Evolutionary conservation across 1,140 invertebrate species (phyloP).

Genomic region (Trichoplusia ni): DNA sequence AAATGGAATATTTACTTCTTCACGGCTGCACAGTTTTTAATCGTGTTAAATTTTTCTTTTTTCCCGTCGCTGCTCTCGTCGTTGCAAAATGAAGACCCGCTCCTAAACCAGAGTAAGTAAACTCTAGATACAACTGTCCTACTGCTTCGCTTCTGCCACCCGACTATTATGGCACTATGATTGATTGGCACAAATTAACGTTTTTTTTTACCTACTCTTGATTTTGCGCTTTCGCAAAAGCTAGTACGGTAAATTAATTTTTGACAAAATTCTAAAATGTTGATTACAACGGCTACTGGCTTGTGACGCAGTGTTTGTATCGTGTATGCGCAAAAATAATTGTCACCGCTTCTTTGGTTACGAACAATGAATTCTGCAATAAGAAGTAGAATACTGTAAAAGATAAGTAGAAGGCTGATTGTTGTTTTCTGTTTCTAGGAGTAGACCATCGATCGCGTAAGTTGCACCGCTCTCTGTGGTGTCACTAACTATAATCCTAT

Average conservation of each 20-base stretch:
- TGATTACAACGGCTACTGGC: slow-evolving; percentile 40
- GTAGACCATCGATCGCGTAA: slow-evolving; percentile 83
- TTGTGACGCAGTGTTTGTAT: slow-evolving; percentile 59
- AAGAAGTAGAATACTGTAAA: slow-evolving; percentile 52
- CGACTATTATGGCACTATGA: slow-evolving; percentile 51
- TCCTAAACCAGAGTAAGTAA: slow-evolving; percentile 81
- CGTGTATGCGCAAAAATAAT: slow-evolving; percentile 70
- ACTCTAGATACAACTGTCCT: slow-evolving; percentile 22
- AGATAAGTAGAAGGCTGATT: slow-evolving; percentile 74
- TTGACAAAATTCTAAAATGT: slow-evolving; percentile 45
- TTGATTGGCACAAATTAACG: slow-evolving; percentile 67
- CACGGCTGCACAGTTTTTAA: slow-evolving; percentile 61
- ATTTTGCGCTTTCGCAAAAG: slow-evolving; percentile 34
- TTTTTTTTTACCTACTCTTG: slow-evolving; percentile 35
- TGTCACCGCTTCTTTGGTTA: slow-evolving; percentile 63
- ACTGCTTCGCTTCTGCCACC: slow-evolving; percentile 69
- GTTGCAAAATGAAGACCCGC: slow-evolving; percentile 73
- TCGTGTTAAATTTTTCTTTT: slow-evolving; percentile 74
- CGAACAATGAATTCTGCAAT: slow-evolving; percentile 53
- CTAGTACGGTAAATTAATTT: slow-evolving; percentile 9
- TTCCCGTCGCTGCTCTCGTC: slow-evolving; percentile 63
- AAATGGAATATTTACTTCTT: slow-evolving; percentile 43
- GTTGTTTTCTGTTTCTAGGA: slow-evolving; percentile 82
- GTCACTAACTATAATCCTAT: slow-evolving; percentile 77
- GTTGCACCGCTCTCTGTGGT: slow-evolving; percentile 80